phyloP scores from a whole-genome alignment of 2,888 invertebrate genomes.

The Sesamia inferens region DNA sequence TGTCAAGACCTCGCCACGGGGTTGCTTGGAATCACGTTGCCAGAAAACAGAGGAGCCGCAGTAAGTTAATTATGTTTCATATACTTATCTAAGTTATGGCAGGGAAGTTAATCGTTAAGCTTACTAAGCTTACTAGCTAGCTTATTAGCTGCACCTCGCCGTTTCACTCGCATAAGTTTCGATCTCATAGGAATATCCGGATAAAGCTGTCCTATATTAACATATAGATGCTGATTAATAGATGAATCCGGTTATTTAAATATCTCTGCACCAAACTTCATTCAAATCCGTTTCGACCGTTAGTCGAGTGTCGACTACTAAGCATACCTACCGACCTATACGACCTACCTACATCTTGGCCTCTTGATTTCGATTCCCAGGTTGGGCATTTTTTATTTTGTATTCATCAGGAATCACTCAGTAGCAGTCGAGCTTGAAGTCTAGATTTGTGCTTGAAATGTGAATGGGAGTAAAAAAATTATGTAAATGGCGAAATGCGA shows the following conservation, averaged over 20 bases:
- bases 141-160: no score
- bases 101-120: not conserved
- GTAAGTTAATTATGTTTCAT: slow-evolving; percentile 79
- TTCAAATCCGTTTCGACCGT: no score
- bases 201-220: no score
- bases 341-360: not conserved
- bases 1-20: slow-evolving; percentile 96
- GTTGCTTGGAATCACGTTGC: slow-evolving; percentile 92
- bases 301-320: no score
- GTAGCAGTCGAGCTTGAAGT: not conserved
- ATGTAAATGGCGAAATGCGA: not conserved
- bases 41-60: slow-evolving; percentile 94
- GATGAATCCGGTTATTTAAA: no score
- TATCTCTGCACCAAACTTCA: not conserved
- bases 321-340: not conserved
- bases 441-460: not conserved
- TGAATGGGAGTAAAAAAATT: not conserved
- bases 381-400: not conserved
- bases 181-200: no score
- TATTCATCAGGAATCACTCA: not conserved
- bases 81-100: not conserved
- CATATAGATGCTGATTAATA: no score
- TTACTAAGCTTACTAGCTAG: no score
- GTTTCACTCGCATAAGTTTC: no score
- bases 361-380: not conserved